These are phyloP conservation scores for Tridacna gigas DNA, from an alignment of 2,888 invertebrate genomes.

Conservation along the genomic window DNA sequence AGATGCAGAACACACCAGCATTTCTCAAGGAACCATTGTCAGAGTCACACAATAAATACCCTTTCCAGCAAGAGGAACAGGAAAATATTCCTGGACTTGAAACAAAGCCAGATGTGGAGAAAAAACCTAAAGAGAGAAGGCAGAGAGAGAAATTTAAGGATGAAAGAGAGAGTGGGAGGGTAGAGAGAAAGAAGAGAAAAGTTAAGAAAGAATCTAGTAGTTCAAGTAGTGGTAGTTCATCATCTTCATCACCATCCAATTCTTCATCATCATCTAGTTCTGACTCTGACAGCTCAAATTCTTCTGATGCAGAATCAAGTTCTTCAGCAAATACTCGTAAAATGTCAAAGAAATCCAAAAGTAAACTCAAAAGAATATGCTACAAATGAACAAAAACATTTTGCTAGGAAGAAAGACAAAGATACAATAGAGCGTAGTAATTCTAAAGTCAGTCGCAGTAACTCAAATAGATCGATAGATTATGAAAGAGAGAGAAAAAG, in stretches of 20 bases:
- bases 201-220: slow-evolving; percentile 53
- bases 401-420: slow-evolving; percentile 34
- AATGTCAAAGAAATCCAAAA: slow-evolving; percentile 18
- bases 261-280: slow-evolving; percentile 64
- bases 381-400: slow-evolving; percentile 19
- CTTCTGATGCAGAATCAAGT: slow-evolving; percentile 32
- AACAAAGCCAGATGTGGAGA: slow-evolving; percentile 49
- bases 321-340: background rate
- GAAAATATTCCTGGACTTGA: slow-evolving; percentile 75
- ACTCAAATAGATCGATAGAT: slow-evolving; percentile 51
- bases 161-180: slow-evolving; percentile 25
- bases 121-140: slow-evolving; percentile 23
- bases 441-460: slow-evolving; percentile 43
- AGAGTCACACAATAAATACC: slow-evolving; percentile 68
- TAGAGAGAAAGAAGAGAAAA: slow-evolving; percentile 33
- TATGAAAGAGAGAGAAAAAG: slow-evolving; percentile 45
- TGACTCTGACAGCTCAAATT: slow-evolving; percentile 55
- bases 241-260: slow-evolving; percentile 62
- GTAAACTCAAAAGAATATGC: slow-evolving; percentile 10
- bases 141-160: slow-evolving; percentile 35
- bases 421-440: slow-evolving; percentile 19
- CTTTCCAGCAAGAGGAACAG: slow-evolving; percentile 70
- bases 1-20: slow-evolving; percentile 67
- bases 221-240: slow-evolving; percentile 66
- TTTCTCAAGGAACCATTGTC: slow-evolving; percentile 71